Evolutionary conservation across 2,888 invertebrate species (phyloP), one percentile per base, ranked within the genome.

Genomic region (Meiosimyza platycephala): DNA sequence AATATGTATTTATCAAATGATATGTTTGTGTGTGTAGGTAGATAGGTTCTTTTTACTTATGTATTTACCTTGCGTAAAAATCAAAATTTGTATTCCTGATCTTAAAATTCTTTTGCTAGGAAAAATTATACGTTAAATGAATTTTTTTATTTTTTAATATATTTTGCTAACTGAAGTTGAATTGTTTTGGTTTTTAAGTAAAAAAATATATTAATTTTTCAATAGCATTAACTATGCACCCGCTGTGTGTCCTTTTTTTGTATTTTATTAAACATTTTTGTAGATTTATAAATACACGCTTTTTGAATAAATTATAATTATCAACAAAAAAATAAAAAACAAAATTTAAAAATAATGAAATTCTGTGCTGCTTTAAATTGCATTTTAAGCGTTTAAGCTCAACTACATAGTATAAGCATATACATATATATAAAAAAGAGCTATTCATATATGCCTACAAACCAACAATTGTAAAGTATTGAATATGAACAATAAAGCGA

Each of bases 301-400:
- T 40, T 28, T 16, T 68, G 67, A 63, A 50, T 55, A 55, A 67
- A 66, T 54, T 72, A 54, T 67, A 67, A 51, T 33, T 40, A 40
- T 40, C 9, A 40, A 40, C 3, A 40, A 40, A 40, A 40, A 62
- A 22, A 68, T 47, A 22, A 48, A 54, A 72, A 60, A n/a, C 18
- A 67, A 63, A 69, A 63, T 74, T 75, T 64, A 70, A 68, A 74
- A 74, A 66, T 28, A 72, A 67, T 22, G 57, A 64, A 72, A 66
- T 59, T 66, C 9, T 40, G 9, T 40, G 40, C 40, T 40, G 40
- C 40, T 33, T 72, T 66, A 57, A 65, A 22, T 55, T 52, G 13
- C 48, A 55, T 22, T 54, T 22, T 57, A 16, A 28, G 22, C 40
- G 33, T 64, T 65, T 59, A 65, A 59, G 28, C 59, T 59, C 60